Evolutionary conservation across 2,888 invertebrate genomes (phyloP).

Genomic region (Empis livida): DNA sequence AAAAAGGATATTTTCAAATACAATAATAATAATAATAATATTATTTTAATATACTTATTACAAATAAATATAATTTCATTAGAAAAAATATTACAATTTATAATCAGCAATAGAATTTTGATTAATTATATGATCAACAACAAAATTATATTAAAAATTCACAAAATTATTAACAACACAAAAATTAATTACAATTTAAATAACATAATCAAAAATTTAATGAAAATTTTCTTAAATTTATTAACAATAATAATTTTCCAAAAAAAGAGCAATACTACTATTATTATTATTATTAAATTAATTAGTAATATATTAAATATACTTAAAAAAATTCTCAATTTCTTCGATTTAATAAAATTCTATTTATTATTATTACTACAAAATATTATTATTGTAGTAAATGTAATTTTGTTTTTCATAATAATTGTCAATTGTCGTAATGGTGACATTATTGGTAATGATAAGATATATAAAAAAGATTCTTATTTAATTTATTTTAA

Average conservation of each 20-base stretch:
- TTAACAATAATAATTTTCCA: neutral
- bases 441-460: no score
- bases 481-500: no score
- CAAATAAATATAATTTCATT: neutral
- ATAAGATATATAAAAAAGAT: no score
- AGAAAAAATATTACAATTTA: neutral
- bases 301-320: no score
- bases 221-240: neutral
- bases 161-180: neutral
- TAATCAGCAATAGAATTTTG: constrained; percentile 5
- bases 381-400: no score
- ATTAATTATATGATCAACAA: neutral
- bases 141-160: neutral
- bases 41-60: neutral
- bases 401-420: no score
- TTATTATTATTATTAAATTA: neutral
- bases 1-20: constrained; percentile 6
- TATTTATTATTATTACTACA: no score
- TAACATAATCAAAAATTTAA: neutral
- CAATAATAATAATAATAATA: constrained; percentile 8
- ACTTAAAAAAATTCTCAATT: no score
- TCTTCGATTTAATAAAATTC: no score
- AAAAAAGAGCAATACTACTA: neutral
- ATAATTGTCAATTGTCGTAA: no score
- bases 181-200: neutral